Evolutionary conservation across 2,797 vertebrate genomes (phyloP), one percentile per base, ranked within the genome.

Genomic region (Hipposideros larvatus): DNA sequence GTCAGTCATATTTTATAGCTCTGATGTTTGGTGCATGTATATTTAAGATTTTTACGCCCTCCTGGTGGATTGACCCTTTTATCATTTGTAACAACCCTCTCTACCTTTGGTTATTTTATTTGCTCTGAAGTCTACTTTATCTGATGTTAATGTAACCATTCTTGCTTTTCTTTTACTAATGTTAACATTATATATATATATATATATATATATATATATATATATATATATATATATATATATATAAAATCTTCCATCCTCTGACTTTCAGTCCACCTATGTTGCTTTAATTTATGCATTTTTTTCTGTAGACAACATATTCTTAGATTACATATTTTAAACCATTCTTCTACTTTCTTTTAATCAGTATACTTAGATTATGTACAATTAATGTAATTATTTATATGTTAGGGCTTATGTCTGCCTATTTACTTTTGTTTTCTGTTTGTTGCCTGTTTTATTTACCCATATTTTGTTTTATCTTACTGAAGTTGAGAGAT

Each of bases 341-440:
- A 31, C 34, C 7, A 87, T 15, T n/a, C 34, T 87, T 88, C 11
- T 4, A 87, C 8, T 75, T 41, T 68, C 46, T 65, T 65, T 65
- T 70, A 94, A 68, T 75, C 70, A 16, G 5, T 80, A 19, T 51
- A 85, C 26, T 87, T 93, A 86, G 21, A 90, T 90, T 93, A 21
- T 78, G 77, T 65, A 83, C 1, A 57, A 83, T 79, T 90, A 82
- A 46, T 70, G 15, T 46, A 59, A 37, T 90, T 77, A 87, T 59
- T 78, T 4, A 31, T 90, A 63, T 73, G 19, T 92, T 73, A 84
- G 7, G 34, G 28, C 3, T 71, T 82, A 70, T 19, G n/a, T 66
- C 14, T 77, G 28, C 24, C 46, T 77, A 90, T 71, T 63, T 48
- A 48, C 57, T 61, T 51, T 61, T 3, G 13, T 79, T 89, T 75